Conservation (phyloP, 2,113 vertebrate genomes). For the Cromileptes altivelis region DNA sequence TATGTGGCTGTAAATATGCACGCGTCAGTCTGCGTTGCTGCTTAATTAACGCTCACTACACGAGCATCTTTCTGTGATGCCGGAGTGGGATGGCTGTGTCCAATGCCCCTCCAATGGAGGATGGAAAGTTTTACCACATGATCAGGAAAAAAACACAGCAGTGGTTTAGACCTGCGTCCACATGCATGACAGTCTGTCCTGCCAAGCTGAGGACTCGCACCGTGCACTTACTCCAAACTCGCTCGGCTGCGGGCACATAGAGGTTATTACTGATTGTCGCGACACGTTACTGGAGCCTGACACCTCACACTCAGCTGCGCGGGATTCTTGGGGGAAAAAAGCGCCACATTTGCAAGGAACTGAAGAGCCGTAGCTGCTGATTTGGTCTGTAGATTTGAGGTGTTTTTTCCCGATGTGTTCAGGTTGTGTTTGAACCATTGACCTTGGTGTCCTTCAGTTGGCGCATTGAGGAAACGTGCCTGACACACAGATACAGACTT, state of each 20-base stretch:
- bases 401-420: not conserved
- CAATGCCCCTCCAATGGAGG: constrained; percentile 59
- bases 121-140: constrained; percentile 79
- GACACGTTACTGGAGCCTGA: not conserved
- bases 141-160: constrained; percentile 45
- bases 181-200: constrained; percentile 53
- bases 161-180: constrained; percentile 40
- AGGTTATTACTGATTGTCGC: constrained; percentile 17
- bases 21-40: not conserved
- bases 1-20: not conserved
- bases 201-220: constrained; percentile 32
- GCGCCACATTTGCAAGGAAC: not conserved
- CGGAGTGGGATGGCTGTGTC: constrained; percentile 57
- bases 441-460: constrained; percentile 82
- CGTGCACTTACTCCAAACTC: constrained; percentile 46
- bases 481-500: not conserved
- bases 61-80: constrained; percentile 4
- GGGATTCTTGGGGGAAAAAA: not conserved
- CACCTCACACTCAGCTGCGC: not conserved
- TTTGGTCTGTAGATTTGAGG: not conserved
- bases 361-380: not conserved
- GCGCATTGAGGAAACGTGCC: constrained; percentile 45
- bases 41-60: constrained; percentile 14
- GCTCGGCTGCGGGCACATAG: not conserved
- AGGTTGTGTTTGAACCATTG: constrained; percentile 59